Conservation (phyloP, 2,113 vertebrate species). For the Xiphophorus hellerii region DNA sequence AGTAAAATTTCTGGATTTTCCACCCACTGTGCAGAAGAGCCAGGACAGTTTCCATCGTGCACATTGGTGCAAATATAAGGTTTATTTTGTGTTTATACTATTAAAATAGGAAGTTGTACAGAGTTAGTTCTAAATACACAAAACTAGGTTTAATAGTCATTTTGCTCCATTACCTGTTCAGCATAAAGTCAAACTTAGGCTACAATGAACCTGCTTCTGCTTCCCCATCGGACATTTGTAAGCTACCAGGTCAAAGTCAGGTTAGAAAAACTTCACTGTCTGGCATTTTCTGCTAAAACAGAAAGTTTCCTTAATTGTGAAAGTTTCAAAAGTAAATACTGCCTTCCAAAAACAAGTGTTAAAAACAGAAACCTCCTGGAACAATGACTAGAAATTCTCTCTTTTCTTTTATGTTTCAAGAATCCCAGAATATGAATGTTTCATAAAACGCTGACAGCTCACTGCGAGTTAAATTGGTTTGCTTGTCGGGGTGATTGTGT, state of each 20-base stretch:
- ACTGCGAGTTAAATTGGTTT: background rate
- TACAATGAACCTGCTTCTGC: slow-evolving; percentile 56
- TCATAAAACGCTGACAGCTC: slow-evolving; percentile 5
- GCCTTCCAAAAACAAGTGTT: background rate
- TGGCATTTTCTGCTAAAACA: background rate
- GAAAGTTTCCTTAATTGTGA: slow-evolving; percentile 25
- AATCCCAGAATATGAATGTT: slow-evolving; percentile 19
- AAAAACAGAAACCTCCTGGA: background rate
- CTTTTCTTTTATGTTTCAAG: slow-evolving; percentile 3
- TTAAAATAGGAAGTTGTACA: too few species aligned
- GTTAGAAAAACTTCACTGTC: slow-evolving; percentile 12
- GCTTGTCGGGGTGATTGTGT: background rate
- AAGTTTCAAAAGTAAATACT: slow-evolving; percentile 3
- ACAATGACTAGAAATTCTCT: slow-evolving; percentile 16
- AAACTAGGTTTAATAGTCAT: background rate
- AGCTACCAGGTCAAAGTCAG: slow-evolving; percentile 3
- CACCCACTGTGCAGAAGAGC: too few species aligned
- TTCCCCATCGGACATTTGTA: slow-evolving; percentile 25
- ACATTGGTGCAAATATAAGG: too few species aligned
- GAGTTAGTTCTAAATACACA: too few species aligned
- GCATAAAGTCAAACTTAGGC: slow-evolving; percentile 19
- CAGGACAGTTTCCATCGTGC: too few species aligned
- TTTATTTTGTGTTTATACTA: too few species aligned
- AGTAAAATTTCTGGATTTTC: too few species aligned
- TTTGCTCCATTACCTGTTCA: slow-evolving; percentile 2